phyloP scores from a whole-genome alignment of 1,140 invertebrate species.

The Caenorhabditis tropicalis region DNA sequence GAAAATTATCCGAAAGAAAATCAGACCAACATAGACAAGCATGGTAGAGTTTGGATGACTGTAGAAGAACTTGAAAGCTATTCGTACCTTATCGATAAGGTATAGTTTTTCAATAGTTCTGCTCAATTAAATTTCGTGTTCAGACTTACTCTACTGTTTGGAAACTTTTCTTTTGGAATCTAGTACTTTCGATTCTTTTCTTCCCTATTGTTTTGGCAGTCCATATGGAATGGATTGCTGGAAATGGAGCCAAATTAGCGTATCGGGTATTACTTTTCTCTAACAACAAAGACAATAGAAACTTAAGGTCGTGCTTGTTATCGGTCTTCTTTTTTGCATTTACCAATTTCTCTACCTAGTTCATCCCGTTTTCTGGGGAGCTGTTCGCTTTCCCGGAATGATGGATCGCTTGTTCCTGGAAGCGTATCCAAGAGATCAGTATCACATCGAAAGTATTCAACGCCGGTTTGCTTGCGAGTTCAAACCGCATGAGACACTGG shows the following conservation, averaged over 20 bases:
- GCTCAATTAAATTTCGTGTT: not conserved
- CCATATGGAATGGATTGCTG: slow-evolving; percentile 43
- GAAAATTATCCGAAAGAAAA: slow-evolving; percentile 50
- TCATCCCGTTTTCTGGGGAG: slow-evolving; percentile 52
- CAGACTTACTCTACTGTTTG: slow-evolving; percentile 56
- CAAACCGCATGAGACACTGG: slow-evolving; percentile 50
- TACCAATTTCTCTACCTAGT: slow-evolving; percentile 57
- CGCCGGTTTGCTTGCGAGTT: slow-evolving; percentile 54
- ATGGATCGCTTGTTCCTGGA: slow-evolving; percentile 55
- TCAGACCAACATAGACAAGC: slow-evolving; percentile 40
- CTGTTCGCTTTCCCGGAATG: slow-evolving; percentile 49
- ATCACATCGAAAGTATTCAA: slow-evolving; percentile 47
- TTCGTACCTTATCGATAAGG: slow-evolving; percentile 42
- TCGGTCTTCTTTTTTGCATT: slow-evolving; percentile 54
- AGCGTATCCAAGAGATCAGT: slow-evolving; percentile 52
- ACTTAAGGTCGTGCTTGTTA: slow-evolving; percentile 48
- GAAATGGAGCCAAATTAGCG: slow-evolving; percentile 49
- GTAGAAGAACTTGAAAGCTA: slow-evolving; percentile 47
- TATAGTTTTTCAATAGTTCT: slow-evolving; percentile 15
- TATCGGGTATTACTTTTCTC: slow-evolving; percentile 36
- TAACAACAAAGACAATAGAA: not conserved
- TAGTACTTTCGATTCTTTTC: slow-evolving; percentile 48
- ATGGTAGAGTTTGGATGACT: slow-evolving; percentile 47
- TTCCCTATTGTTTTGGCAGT: slow-evolving; percentile 46
- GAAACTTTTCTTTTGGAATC: slow-evolving; percentile 53